These are phyloP conservation scores for Chloebia gouldiae DNA, from an alignment of 2,113 vertebrate species.

Conservation along the genomic window DNA sequence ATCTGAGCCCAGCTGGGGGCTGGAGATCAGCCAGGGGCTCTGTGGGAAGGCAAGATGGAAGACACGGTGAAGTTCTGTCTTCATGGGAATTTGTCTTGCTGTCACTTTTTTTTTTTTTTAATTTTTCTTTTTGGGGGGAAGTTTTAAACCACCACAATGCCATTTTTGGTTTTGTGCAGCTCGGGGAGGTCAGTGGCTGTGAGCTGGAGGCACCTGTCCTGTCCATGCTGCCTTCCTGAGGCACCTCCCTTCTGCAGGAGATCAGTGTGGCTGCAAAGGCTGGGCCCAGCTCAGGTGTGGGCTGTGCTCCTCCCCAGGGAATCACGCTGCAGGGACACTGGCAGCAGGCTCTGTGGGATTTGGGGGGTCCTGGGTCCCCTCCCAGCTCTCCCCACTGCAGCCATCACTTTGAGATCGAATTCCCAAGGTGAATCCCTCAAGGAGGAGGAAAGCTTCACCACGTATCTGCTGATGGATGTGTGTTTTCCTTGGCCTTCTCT, in stretches of 20 bases:
- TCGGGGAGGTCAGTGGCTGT: neutral
- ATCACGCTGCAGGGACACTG: accelerated
- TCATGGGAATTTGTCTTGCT: neutral
- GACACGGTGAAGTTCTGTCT: neutral
- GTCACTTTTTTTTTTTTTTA: neutral
- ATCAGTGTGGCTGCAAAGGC: neutral
- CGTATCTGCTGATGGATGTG: neutral
- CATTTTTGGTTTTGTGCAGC: neutral
- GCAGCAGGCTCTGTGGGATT: neutral
- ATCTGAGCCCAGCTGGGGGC: neutral
- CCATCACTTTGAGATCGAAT: accelerated
- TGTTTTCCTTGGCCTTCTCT: conserved; percentile 26
- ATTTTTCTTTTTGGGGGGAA: neutral
- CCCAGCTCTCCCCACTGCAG: neutral
- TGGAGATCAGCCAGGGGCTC: conserved; percentile 1
- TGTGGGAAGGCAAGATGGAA: neutral
- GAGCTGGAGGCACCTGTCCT: neutral
- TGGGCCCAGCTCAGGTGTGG: neutral
- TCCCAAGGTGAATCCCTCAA: neutral
- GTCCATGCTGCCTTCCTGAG: neutral
- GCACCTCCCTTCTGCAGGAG: neutral
- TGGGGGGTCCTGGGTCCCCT: neutral
- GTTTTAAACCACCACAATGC: neutral
- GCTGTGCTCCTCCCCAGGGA: neutral
- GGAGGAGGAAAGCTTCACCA: neutral